A percentile compares a stretch with the other conserved stretches of the same genome.
These are phyloP conservation scores for Campoletis raptor DNA, from an alignment of 2,888 invertebrate genomes.

Conservation along the genomic window DNA sequence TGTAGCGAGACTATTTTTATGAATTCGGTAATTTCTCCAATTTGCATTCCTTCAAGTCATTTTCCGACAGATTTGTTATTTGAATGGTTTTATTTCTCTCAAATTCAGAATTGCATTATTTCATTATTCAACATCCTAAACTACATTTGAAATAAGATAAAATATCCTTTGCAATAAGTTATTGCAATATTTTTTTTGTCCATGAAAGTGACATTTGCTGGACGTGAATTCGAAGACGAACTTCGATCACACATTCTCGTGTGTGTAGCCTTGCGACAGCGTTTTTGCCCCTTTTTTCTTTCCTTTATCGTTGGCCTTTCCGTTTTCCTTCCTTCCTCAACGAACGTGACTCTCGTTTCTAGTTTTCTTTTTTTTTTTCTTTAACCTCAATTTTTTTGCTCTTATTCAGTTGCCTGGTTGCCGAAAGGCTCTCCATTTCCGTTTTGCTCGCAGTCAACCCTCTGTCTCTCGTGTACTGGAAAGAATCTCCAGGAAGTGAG, in stretches of 20 bases:
- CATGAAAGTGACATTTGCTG: constrained; percentile 12
- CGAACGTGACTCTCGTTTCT: constrained; percentile 36
- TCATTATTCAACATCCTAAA: not conserved
- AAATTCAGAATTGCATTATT: not conserved
- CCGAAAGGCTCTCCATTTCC: constrained; percentile 44
- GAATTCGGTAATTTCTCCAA: not conserved
- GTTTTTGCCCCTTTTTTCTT: constrained; percentile 11
- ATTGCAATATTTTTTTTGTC: constrained; percentile 7
- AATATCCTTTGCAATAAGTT: not conserved
- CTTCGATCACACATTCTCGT: constrained; percentile 41
- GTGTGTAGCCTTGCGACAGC: not conserved
- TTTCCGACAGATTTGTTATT: not conserved
- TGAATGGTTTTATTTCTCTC: not conserved
- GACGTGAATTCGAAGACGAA: constrained; percentile 32
- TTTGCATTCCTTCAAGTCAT: not conserved
- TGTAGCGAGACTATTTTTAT: too few relatives aligned
- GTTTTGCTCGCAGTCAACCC: constrained; percentile 42
- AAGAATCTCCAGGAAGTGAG: constrained; percentile 39
- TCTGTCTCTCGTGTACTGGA: constrained; percentile 27
- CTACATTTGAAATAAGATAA: not conserved
- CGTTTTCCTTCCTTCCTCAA: constrained; percentile 29
- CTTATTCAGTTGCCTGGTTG: constrained; percentile 23
- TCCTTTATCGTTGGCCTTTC: constrained; percentile 38
- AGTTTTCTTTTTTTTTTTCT: not conserved
- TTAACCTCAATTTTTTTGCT: not conserved